Percentiles rank a stretch among this genome's conserved stretches.
Conservation (phyloP, 2,113 vertebrate genomes). For the Bubo bubo region DNA sequence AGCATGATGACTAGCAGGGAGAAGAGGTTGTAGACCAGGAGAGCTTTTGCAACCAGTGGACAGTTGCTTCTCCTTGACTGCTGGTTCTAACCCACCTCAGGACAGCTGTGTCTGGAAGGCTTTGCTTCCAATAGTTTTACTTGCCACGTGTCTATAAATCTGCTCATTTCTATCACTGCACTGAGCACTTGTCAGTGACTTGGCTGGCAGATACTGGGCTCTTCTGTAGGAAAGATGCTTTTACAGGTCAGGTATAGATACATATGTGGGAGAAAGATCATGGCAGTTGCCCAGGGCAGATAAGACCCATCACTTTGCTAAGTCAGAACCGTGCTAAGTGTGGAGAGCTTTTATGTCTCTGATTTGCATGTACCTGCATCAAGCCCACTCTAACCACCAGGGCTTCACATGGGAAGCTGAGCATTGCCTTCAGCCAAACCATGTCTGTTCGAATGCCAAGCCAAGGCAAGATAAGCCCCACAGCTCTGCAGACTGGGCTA, state of each 20-base stretch:
- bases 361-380: accelerated
- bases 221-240: background rate
- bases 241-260: background rate
- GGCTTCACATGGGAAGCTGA: background rate
- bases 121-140: background rate
- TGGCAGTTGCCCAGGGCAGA: background rate
- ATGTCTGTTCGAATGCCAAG: background rate
- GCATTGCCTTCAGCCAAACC: accelerated
- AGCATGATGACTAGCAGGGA: background rate
- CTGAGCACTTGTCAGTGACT: background rate
- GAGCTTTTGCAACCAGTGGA: background rate
- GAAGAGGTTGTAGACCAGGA: background rate
- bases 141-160: background rate
- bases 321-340: background rate
- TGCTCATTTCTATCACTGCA: background rate
- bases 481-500: accelerated
- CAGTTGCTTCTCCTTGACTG: background rate
- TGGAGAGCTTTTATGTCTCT: background rate
- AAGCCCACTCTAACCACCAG: accelerated
- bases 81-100: background rate
- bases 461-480: background rate
- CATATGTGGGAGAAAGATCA: accelerated
- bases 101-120: background rate
- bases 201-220: background rate
- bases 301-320: background rate